A percentile compares a stretch with the other conserved stretches of the same genome.
Evolutionary conservation across 2,113 vertebrate species (phyloP).

Genomic region (Indri indri): DNA sequence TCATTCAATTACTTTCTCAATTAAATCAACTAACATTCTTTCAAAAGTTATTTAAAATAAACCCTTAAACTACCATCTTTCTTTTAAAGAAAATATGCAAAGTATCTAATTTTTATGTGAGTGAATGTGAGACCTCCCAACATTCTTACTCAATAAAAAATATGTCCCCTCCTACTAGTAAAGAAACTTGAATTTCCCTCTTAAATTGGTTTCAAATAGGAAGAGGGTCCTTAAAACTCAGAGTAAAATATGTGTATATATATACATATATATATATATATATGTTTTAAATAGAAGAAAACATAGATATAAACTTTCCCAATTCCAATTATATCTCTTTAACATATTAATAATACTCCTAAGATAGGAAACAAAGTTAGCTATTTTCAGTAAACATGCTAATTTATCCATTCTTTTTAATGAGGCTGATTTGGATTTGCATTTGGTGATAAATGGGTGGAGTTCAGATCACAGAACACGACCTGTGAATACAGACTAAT

Average conservation of each 20-base stretch:
- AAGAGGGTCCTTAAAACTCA: neutral
- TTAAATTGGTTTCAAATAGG: neutral
- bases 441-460: neutral
- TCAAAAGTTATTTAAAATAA: neutral
- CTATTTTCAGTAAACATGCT: neutral
- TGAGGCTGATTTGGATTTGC: neutral
- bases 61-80: neutral
- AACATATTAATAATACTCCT: neutral
- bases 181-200: neutral
- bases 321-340: neutral
- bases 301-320: neutral
- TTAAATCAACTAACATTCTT: neutral
- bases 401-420: neutral
- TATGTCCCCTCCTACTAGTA: neutral
- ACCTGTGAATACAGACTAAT: neutral
- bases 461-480: neutral
- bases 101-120: neutral
- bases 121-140: neutral
- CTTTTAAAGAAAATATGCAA: neutral
- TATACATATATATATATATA: too few species aligned
- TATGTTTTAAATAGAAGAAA: neutral
- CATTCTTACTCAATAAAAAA: neutral
- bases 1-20: neutral
- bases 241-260: neutral
- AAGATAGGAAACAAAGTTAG: neutral